phyloP scores from a whole-genome alignment of 2,888 invertebrate genomes.

The Merodon equestris region DNA sequence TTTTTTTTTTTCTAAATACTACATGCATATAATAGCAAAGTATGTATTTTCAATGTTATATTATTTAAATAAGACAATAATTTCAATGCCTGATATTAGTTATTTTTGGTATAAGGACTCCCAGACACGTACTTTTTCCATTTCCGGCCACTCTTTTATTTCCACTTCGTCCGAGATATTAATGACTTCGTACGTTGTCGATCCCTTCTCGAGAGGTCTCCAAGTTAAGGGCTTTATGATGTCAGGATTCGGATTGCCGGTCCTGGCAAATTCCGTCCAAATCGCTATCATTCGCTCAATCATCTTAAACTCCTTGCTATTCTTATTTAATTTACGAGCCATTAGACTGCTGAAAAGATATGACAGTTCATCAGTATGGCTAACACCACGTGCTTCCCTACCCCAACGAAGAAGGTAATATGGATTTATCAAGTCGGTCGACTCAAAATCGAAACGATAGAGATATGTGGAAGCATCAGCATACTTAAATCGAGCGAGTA shows the following conservation, averaged over 20 bases:
- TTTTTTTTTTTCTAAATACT: too few relatives aligned
- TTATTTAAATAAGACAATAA: neutral
- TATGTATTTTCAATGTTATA: too few relatives aligned
- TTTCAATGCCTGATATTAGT: too few relatives aligned
- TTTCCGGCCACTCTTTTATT: slow-evolving; percentile 73
- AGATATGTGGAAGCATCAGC: slow-evolving; percentile 75
- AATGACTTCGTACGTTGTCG: slow-evolving; percentile 70
- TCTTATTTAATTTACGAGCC: slow-evolving; percentile 71
- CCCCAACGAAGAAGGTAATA: slow-evolving; percentile 75
- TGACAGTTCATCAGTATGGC: slow-evolving; percentile 77
- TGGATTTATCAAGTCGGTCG: slow-evolving; percentile 72
- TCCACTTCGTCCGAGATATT: slow-evolving; percentile 74
- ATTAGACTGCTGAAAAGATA: slow-evolving; percentile 76
- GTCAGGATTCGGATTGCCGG: slow-evolving; percentile 74
- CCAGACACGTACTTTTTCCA: slow-evolving; percentile 72
- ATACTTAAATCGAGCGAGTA: slow-evolving; percentile 71
- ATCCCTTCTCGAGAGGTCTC: slow-evolving; percentile 69
- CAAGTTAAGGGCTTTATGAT: slow-evolving; percentile 69
- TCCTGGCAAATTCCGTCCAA: slow-evolving; percentile 76
- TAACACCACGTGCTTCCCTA: slow-evolving; percentile 73
- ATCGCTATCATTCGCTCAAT: slow-evolving; percentile 74
- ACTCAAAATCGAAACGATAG: slow-evolving; percentile 78
- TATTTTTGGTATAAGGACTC: slow-evolving; percentile 74
- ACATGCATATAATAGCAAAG: too few relatives aligned
- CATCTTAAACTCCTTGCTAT: slow-evolving; percentile 72